phyloP scores from a whole-genome alignment of 2,888 invertebrate species.

The Watsonalla cultraria region DNA sequence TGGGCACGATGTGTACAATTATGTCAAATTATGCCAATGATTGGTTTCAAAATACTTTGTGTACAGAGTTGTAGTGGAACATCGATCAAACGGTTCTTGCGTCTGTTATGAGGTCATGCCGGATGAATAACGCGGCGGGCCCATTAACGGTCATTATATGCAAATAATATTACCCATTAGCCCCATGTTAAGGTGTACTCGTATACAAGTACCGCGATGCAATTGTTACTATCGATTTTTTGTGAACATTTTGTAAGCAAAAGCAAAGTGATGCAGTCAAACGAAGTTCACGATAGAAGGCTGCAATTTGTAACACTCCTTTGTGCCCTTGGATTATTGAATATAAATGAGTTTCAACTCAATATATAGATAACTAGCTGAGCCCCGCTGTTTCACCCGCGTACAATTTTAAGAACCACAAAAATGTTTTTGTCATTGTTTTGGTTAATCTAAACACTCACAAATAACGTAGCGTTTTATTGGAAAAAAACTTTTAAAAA shows the following conservation, averaged over 20 bases:
- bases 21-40: constrained; percentile 1
- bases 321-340: not conserved
- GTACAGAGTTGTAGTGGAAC: constrained; percentile 16
- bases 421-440: too few species aligned
- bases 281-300: not conserved
- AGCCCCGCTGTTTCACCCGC: too few species aligned
- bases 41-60: not conserved
- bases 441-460: too few species aligned
- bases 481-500: too few species aligned
- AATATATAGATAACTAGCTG: too few species aligned
- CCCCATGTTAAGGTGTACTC: constrained; percentile 16
- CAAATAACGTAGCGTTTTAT: too few species aligned
- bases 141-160: constrained; percentile 76
- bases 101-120: constrained; percentile 65
- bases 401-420: too few species aligned
- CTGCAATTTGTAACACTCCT: not conserved
- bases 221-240: constrained; percentile 10
- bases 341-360: too few species aligned
- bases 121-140: constrained; percentile 60
- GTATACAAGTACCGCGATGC: constrained; percentile 23
- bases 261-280: constrained; percentile 2
- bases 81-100: constrained; percentile 61
- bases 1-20: constrained; percentile 2
- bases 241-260: constrained; percentile 7
- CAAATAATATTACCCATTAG: constrained; percentile 65